Conservation (phyloP, 2,888 invertebrate genomes). For the Leptinotarsa peninsularis region DNA sequence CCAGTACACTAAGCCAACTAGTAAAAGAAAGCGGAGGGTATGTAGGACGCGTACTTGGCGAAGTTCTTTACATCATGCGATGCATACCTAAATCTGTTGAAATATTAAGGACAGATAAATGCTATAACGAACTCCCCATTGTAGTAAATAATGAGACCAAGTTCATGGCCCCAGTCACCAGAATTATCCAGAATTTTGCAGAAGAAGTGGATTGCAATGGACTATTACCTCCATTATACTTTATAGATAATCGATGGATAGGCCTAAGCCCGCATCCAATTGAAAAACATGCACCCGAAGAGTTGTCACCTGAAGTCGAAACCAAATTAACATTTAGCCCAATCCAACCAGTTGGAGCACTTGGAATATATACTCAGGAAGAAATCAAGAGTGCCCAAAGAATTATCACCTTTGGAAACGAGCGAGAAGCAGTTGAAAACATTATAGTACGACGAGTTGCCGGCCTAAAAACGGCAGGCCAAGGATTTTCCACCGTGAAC, state of each 20-base stretch:
- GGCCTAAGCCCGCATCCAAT: conserved; percentile 35
- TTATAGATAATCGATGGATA: conserved; percentile 42
- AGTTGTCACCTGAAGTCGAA: conserved; percentile 29
- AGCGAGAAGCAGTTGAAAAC: conserved; percentile 42
- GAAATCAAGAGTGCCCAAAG: conserved; percentile 38
- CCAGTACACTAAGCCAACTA: conserved; percentile 3
- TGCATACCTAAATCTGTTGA: conserved; percentile 48
- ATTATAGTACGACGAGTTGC: conserved; percentile 40
- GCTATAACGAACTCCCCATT: conserved; percentile 50
- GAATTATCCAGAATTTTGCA: conserved; percentile 40
- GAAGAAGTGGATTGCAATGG: conserved; percentile 41
- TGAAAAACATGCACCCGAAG: conserved; percentile 21
- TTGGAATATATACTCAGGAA: conserved; percentile 43
- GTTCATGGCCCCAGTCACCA: conserved; percentile 47
- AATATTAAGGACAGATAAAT: conserved; percentile 39
- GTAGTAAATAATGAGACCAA: conserved; percentile 41
- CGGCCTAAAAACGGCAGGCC: conserved; percentile 34
- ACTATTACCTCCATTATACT: conserved; percentile 43
- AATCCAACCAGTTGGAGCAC: conserved; percentile 41
- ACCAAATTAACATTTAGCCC: conserved; percentile 33
- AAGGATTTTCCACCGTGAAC: conserved; percentile 32
- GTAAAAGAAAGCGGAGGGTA: neutral
- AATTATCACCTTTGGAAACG: conserved; percentile 35
- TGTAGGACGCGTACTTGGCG: conserved; percentile 31
- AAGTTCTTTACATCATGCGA: conserved; percentile 48